Evolutionary conservation across 37 sponge, comb jelly and placozoan genomes (phyloP), one percentile per base, ranked within the genome.

Genomic region (Mnemiopsis leidyi): DNA sequence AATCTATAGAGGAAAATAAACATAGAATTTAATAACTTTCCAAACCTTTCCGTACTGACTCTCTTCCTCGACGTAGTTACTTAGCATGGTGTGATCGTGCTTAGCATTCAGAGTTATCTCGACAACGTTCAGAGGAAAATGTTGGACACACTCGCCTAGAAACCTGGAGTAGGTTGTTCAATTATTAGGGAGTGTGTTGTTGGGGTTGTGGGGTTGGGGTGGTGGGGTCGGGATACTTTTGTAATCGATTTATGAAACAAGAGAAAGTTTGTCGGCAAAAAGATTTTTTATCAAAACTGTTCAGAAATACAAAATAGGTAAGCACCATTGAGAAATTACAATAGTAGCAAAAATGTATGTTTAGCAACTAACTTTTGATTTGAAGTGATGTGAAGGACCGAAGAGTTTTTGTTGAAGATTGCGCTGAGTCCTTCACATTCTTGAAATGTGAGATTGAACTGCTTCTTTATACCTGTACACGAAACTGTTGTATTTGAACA

Each of bases 381-480:
- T 31, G 79, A 77, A 13, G 33, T 36, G 18, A 77, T 32, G 79
- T 77, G 79, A 34, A 77, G 30, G 79, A 77, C 79, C 30, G 79
- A 77, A 77, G 79, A 77, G 79, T 77, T 85, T 33, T 85, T 85
- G 48, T 85, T 40, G 90, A 85, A 85, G 90, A 85, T 85, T 0
- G 90, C 90, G 26, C 61, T 85, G 40, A 85, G 90, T 16, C 90
- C 90, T 28, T 85, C 90, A 61, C 90, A 85, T 40, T 85, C 90
- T 21, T 85, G 90, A 29, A 85, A 85, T 0, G 90, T 40, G 1
- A 85, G 48, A 28, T 40, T 40, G 61, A 28, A 85, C 61, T 85
- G 90, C 61, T 85, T 85, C 61, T 85, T 85, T 38, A 85, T 40
- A 26, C 90, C 90, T 85, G 90, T 23, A 71, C 2, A 5, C 26